phyloP scores from a whole-genome alignment of 2,888 invertebrate species.

The Chymomyza fuscimana region DNA sequence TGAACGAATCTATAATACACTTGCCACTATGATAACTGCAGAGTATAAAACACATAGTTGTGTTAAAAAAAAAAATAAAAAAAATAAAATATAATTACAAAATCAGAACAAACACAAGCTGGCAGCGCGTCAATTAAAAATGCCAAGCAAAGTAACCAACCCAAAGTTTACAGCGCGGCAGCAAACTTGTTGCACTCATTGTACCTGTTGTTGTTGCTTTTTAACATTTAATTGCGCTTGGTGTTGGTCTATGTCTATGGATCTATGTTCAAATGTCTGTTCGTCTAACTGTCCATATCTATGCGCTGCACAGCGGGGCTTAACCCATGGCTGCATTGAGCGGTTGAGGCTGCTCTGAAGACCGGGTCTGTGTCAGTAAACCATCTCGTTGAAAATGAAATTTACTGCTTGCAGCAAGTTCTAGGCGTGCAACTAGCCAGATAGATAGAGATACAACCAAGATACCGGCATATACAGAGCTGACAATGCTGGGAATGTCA shows the following conservation, averaged over 20 bases:
- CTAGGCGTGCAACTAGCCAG: constrained; percentile 24
- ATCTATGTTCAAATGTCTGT: background rate
- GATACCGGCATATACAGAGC: background rate
- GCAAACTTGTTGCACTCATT: constrained; percentile 32
- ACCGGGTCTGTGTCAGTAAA: constrained; percentile 13
- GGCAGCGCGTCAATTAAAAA: constrained; percentile 56
- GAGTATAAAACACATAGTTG: too few relatives aligned
- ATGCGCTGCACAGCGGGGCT: constrained; percentile 15
- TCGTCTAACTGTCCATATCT: background rate
- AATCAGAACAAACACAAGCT: constrained; percentile 51
- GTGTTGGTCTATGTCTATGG: background rate
- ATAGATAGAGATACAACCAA: background rate
- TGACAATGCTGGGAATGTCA: constrained; percentile 65
- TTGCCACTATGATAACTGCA: too few relatives aligned
- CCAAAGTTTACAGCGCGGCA: constrained; percentile 21
- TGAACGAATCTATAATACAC: too few relatives aligned
- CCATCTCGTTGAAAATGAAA: constrained; percentile 38
- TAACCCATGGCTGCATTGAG: constrained; percentile 45
- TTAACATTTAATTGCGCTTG: constrained; percentile 38
- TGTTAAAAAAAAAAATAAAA: constrained; percentile 1
- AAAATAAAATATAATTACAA: constrained; percentile 41
- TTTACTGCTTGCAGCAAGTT: constrained; percentile 21
- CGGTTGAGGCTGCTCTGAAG: background rate
- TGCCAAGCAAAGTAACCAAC: constrained; percentile 36
- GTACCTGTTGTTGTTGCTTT: constrained; percentile 26